Evolutionary conservation across 2,113 vertebrate species (phyloP), one percentile per base, ranked within the genome.

Genomic region (Alouatta palliata): DNA sequence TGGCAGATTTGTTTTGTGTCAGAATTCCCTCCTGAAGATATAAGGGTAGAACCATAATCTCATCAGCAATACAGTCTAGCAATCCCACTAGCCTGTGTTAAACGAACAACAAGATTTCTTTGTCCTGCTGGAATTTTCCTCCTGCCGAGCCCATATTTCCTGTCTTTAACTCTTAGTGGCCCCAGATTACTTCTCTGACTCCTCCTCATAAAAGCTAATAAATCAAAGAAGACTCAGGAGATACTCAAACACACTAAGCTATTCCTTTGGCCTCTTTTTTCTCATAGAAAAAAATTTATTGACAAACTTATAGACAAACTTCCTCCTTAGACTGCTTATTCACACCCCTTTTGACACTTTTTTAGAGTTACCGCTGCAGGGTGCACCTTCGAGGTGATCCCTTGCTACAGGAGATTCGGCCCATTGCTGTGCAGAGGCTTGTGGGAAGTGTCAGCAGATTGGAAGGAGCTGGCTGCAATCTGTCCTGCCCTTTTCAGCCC

Each of bases 1-100:
- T 27, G 17, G 6, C 12, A 20, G 45, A 25, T 20, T 45, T 49
- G 52, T 27, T 92, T 79, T 58, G 19, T 73, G 52, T 90, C 17
- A 20, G 47, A 83, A 90, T 37, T 85, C 21, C n/a, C 54, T 73
- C 85, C 68, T 82, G 43, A 90, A 90, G 83, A 32, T 79, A 66
- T 91, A 71, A 37, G 21, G 35, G 58, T 66, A 61, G 75, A 84
- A 77, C 21, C 45, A 32, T 68, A 75, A 66, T 54, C 56, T 88
- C n/a, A 25, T 91, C n/a, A 17, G 81, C 56, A 8, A 1, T 45
- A 54, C 40, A 91, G 56, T 77, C 66, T 40, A 37, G 45, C 64
- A 45, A 5, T 85, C 88, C 56, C 4, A 66, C 35, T 76, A 45
- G 68, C 30, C 82, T 52, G 32, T 20, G 25, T 68, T 83, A 56